Base-by-base conservation (phyloP, 2,888 invertebrate species). In the Priocnemis perturbator region DNA sequence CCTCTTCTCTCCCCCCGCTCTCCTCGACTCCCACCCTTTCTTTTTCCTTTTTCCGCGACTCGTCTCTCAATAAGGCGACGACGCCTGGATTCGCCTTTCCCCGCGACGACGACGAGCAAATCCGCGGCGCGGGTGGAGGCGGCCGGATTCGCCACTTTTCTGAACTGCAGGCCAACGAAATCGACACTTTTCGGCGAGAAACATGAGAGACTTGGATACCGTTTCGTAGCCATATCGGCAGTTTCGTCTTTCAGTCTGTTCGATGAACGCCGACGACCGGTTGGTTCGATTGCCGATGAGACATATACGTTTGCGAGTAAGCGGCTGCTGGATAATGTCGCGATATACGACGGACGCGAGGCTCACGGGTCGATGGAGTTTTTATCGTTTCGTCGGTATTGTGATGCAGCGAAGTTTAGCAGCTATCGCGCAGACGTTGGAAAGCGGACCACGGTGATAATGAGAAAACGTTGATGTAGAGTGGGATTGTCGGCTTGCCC, bases 41-140 rank as follows among this genome's bases (percentile, higher is more conserved):
- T n/a, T n/a, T n/a, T n/a, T n/a, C 47, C 44, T 60, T 50, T 68
- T 55, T 65, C 67, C 67, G 59, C 56, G 47, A 47, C 30, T 50
- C 66, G 58, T 62, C 66, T 60, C 60, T 67, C 71, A 62, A 44
- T 64, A 71, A 78, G 73, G 71, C 77, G 79, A 78, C 78, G 71
- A 74, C n/a, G n/a, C n/a, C n/a, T 73, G 73, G 78, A 78, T 74
- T 74, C 67, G 72, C 78, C 77, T 78, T 79, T 79, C 79, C 69
- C 79, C 78, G 23, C 20, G 44, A 37, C 20, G 44, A n/a, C 19
- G 20, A 55, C 9, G 44, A 37, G 19, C 37, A 45, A 11, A 19
- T 20, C 37, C 14, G 37, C 37, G 1, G 37, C 11, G 37, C 7
- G 37, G 37, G 37, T 37, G 37, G 37, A 37, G 37, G 7, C 37